Percentiles rank a stretch among this genome's conserved stretches.
These are phyloP conservation scores for Philonicus albiceps DNA, from an alignment of 2,888 invertebrate species.

Conservation along the genomic window DNA sequence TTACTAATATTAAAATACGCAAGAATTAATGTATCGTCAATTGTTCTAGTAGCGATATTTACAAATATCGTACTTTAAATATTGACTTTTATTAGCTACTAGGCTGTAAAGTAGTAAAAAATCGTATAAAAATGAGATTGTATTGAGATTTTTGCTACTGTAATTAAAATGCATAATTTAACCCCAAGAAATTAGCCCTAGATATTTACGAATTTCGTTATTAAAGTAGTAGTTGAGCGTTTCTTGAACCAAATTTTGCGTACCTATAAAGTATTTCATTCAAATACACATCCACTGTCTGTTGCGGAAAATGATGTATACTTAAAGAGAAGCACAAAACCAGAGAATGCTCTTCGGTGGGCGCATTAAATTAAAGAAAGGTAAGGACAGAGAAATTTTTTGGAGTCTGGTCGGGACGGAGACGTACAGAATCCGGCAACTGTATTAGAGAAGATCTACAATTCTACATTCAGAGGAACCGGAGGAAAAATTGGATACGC, in stretches of 20 bases:
- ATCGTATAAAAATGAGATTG: too few species aligned
- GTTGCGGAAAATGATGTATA: neutral
- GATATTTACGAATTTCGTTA: too few species aligned
- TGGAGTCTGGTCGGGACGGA: neutral
- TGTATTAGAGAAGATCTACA: neutral
- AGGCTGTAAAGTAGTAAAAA: too few species aligned
- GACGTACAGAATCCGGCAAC: neutral
- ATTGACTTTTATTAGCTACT: too few species aligned
- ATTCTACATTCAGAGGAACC: neutral
- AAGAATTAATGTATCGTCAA: too few species aligned
- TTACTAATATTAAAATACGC: too few species aligned
- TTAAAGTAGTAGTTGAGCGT: too few species aligned
- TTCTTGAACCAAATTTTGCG: neutral
- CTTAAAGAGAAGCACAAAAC: neutral
- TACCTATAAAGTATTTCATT: neutral
- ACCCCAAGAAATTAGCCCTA: too few species aligned
- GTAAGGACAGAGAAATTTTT: neutral
- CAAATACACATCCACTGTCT: neutral
- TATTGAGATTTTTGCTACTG: too few species aligned
- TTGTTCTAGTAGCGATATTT: too few species aligned
- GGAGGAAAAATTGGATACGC: neutral
- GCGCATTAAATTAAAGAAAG: neutral
- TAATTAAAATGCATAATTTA: too few species aligned
- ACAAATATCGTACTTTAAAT: too few species aligned
- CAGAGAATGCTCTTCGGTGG: neutral